phyloP scores from a whole-genome alignment of 2,888 invertebrate species.

The Eurytoma adleriae region DNA sequence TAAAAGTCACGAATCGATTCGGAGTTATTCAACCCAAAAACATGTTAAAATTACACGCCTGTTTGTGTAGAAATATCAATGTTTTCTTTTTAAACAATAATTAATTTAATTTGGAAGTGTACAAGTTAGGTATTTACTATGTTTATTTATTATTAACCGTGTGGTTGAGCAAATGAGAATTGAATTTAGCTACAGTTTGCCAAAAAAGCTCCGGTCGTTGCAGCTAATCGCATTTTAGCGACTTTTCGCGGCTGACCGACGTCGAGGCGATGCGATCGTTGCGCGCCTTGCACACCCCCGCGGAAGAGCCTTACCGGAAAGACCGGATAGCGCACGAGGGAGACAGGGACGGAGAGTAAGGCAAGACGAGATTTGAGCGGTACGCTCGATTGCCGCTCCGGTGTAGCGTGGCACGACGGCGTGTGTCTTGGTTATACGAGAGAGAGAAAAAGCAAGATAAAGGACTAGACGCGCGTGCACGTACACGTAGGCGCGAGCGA shows the following conservation, averaged over 20 bases:
- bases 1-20: no score
- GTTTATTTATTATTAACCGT: no score
- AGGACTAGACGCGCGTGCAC: not conserved
- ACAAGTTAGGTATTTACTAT: no score
- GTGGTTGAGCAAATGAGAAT: no score
- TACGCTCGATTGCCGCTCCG: constrained; percentile 63
- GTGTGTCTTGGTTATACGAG: constrained; percentile 29
- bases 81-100: no score
- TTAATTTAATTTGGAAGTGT: no score
- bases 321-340: not conserved
- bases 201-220: no score
- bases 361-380: constrained; percentile 55
- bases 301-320: not conserved
- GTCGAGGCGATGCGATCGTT: not conserved
- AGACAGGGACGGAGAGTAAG: constrained; percentile 20
- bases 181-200: no score
- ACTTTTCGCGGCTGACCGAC: constrained; percentile 46
- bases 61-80: no score
- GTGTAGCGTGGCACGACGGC: constrained; percentile 50
- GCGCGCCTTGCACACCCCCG: not conserved
- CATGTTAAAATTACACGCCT: no score
- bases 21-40: no score
- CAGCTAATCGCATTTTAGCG: constrained; percentile 31
- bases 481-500: not conserved
- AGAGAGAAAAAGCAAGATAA: constrained; percentile 30